Percentiles rank a stretch among this genome's conserved stretches.
phyloP scores from a whole-genome alignment of 2,113 vertebrate species.

The Struthidea cinerea region DNA sequence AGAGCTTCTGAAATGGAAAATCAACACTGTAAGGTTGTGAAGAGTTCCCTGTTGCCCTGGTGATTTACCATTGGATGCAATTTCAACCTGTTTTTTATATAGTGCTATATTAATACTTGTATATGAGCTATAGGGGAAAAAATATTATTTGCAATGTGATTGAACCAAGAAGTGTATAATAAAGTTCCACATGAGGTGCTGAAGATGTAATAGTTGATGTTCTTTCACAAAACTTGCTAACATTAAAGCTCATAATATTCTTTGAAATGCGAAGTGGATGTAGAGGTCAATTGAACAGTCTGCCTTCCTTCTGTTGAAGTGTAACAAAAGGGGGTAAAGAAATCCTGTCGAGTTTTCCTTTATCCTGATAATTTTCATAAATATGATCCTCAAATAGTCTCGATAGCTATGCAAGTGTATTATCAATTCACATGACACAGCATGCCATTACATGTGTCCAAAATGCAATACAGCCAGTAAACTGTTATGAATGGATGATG shows the following conservation, averaged over 20 bases:
- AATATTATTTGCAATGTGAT: background rate
- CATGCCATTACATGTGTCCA: accelerated
- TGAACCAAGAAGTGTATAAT: background rate
- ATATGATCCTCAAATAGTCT: background rate
- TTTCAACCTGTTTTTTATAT: background rate
- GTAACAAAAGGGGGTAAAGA: accelerated
- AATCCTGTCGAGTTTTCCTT: background rate
- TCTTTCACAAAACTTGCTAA: background rate
- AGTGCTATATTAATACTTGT: background rate
- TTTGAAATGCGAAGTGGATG: background rate
- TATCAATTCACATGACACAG: background rate
- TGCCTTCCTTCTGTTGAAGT: background rate
- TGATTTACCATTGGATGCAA: background rate
- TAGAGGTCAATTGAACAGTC: background rate
- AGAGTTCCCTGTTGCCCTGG: background rate
- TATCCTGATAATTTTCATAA: background rate
- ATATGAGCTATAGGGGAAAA: background rate
- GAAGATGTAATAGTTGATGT: background rate
- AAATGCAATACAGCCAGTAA: background rate
- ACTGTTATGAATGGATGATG: too few species aligned
- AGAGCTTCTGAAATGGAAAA: background rate
- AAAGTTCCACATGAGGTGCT: background rate
- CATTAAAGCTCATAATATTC: background rate
- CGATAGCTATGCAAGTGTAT: accelerated
- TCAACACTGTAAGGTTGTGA: background rate